Evolutionary conservation across 2,113 vertebrate species (phyloP).

Genomic region (Fulmarus glacialis): DNA sequence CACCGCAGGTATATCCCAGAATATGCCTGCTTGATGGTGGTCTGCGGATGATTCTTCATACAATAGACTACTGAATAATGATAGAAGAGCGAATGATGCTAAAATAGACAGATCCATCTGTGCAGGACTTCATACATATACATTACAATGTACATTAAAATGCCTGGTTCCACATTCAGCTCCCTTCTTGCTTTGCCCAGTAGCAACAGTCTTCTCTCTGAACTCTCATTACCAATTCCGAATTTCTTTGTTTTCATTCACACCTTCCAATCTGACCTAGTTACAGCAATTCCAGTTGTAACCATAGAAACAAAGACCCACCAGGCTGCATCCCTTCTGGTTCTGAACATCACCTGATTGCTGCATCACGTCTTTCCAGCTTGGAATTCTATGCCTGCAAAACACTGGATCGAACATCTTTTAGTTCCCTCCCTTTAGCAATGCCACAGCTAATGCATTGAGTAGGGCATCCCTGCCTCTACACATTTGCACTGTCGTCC

Average conservation of each 20-base stretch:
- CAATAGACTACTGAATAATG: fast-evolving
- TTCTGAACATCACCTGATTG: background rate
- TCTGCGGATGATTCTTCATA: background rate
- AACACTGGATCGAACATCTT: fast-evolving
- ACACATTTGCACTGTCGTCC: fast-evolving
- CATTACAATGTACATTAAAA: background rate
- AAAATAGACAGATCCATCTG: background rate
- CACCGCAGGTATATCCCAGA: background rate
- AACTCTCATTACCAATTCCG: background rate
- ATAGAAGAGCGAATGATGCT: background rate
- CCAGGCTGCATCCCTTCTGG: background rate
- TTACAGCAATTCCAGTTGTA: conserved; percentile 19
- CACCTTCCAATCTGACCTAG: conserved; percentile 43
- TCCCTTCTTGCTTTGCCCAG: background rate
- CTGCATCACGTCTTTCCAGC: background rate
- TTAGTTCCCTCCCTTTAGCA: background rate
- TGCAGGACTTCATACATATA: fast-evolving
- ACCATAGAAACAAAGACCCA: conserved; percentile 53
- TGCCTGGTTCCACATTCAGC: background rate
- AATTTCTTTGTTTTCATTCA: conserved; percentile 12
- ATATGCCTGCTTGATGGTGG: background rate
- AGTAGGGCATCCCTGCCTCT: background rate
- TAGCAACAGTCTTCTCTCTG: background rate
- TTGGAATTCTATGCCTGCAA: background rate
- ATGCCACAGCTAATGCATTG: background rate